phyloP scores from a whole-genome alignment of 1,140 invertebrate genomes.

The Halesus radiatus region DNA sequence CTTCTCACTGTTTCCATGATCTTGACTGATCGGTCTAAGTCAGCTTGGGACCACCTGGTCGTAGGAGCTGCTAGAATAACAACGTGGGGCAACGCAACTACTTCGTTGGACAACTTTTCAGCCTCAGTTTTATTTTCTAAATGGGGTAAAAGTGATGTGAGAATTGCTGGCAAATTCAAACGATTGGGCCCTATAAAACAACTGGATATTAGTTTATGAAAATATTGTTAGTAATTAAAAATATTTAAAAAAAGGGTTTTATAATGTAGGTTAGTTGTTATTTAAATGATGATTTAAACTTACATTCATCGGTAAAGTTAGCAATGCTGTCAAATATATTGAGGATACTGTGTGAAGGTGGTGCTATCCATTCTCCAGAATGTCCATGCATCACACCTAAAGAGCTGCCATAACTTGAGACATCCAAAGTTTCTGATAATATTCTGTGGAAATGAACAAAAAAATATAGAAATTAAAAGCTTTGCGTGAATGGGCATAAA shows the following conservation, averaged over 20 bases:
- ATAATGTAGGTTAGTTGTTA: background rate
- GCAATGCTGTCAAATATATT: constrained; percentile 61
- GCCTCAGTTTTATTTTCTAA: constrained; percentile 61
- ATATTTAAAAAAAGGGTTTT: background rate
- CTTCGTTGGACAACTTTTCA: constrained; percentile 59
- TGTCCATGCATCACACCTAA: constrained; percentile 73
- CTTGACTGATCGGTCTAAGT: constrained; percentile 61
- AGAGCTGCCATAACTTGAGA: constrained; percentile 71
- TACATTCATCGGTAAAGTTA: constrained; percentile 65
- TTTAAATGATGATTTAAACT: background rate
- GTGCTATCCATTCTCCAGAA: constrained; percentile 71
- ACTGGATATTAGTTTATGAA: constrained; percentile 18
- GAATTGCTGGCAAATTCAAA: constrained; percentile 64
- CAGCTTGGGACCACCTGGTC: constrained; percentile 61
- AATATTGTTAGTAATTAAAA: too few relatives aligned
- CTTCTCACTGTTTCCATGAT: constrained; percentile 63
- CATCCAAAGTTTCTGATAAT: constrained; percentile 67
- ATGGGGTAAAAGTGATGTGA: constrained; percentile 62
- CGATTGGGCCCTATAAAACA: constrained; percentile 65
- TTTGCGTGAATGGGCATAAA: background rate
- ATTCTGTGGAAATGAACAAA: constrained; percentile 62
- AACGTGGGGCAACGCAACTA: constrained; percentile 62
- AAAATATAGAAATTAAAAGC: background rate
- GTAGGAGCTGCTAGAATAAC: constrained; percentile 65
- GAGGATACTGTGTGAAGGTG: constrained; percentile 63